phyloP scores from a whole-genome alignment of 2,888 invertebrate species.

The Xanthorhoe designata region DNA sequence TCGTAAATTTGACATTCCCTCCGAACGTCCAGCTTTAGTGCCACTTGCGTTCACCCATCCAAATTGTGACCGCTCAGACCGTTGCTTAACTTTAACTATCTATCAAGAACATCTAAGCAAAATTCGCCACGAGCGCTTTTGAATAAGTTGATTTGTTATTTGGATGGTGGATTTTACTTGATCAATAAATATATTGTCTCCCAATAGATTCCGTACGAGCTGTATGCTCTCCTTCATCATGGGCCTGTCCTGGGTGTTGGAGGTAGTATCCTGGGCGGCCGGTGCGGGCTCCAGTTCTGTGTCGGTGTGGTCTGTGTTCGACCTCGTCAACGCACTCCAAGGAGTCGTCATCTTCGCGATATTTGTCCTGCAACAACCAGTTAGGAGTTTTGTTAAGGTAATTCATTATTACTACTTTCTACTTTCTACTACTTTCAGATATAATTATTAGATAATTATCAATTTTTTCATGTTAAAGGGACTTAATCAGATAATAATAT shows the following conservation, averaged over 20 bases:
- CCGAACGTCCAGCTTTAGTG: too few relatives aligned
- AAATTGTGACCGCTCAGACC: too few relatives aligned
- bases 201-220: slow-evolving; percentile 79
- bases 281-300: slow-evolving; percentile 79
- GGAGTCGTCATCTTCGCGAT: slow-evolving; percentile 89
- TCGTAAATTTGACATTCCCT: too few relatives aligned
- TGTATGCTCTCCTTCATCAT: slow-evolving; percentile 87
- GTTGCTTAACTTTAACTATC: too few relatives aligned
- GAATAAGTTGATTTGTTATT: too few relatives aligned
- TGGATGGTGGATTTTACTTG: neutral
- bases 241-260: slow-evolving; percentile 90
- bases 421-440: neutral
- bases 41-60: too few relatives aligned
- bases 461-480: too few relatives aligned
- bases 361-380: slow-evolving; percentile 84
- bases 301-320: slow-evolving; percentile 87
- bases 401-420: too few relatives aligned
- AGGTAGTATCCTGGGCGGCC: slow-evolving; percentile 88
- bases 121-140: too few relatives aligned
- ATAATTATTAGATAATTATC: too few relatives aligned
- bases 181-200: neutral
- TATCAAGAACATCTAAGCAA: too few relatives aligned
- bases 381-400: slow-evolving; percentile 72
- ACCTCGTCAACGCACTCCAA: slow-evolving; percentile 89
- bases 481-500: too few relatives aligned